Evolutionary conservation across 2,888 invertebrate species (phyloP).

Genomic region (Magallana nippona): DNA sequence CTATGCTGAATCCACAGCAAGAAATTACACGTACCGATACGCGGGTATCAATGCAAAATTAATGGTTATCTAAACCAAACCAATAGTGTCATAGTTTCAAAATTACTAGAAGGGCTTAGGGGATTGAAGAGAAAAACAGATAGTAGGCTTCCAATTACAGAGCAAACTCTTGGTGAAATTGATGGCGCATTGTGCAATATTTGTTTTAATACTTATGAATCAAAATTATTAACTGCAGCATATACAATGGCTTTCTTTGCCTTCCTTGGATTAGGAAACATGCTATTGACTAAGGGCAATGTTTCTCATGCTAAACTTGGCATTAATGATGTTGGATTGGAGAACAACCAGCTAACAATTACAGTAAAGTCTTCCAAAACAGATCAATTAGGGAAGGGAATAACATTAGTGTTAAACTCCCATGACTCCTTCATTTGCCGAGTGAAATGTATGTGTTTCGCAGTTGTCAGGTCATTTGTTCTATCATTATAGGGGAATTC

Average conservation of each 20-base stretch:
- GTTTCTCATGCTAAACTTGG: background rate
- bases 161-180: background rate
- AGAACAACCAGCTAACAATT: background rate
- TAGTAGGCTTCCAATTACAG: constrained; percentile 2
- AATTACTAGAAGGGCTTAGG: background rate
- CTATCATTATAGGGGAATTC: constrained; percentile 21
- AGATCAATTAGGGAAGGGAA: constrained; percentile 26
- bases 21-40: no score
- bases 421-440: background rate
- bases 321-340: background rate
- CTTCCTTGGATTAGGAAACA: constrained; percentile 25
- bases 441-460: constrained; percentile 7
- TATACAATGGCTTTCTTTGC: constrained; percentile 15
- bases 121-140: background rate
- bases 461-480: background rate
- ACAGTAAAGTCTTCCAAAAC: constrained; percentile 11
- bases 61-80: no score
- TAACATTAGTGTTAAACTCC: background rate
- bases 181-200: background rate
- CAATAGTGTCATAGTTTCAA: no score
- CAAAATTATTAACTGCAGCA: constrained; percentile 19
- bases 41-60: no score
- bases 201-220: background rate
- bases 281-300: constrained; percentile 1
- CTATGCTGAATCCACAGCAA: no score